These are phyloP conservation scores for Apamea monoglypha DNA, from an alignment of 2,888 invertebrate species.

Conservation along the genomic window DNA sequence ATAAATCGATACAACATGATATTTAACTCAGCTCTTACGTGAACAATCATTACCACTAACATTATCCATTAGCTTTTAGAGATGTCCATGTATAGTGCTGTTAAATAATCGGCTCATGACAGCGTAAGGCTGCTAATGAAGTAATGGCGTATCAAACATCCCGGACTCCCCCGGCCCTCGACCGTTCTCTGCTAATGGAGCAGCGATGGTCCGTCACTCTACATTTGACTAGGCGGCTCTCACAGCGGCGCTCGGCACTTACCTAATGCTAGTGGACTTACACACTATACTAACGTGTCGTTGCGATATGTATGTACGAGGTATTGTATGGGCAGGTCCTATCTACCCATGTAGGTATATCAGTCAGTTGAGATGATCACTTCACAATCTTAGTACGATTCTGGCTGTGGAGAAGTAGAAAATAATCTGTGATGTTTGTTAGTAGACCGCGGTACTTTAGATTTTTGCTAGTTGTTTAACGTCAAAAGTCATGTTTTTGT, in stretches of 20 bases:
- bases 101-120: slow-evolving; percentile 73
- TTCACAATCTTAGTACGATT: background rate
- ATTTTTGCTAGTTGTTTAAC: background rate
- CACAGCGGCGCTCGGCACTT: slow-evolving; percentile 82
- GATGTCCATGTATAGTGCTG: slow-evolving; percentile 69
- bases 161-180: slow-evolving; percentile 73
- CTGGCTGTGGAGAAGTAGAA: background rate
- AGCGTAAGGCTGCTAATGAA: slow-evolving; percentile 85
- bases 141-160: slow-evolving; percentile 88
- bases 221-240: slow-evolving; percentile 89
- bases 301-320: slow-evolving; percentile 10
- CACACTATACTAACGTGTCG: slow-evolving; percentile 65
- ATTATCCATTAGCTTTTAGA: slow-evolving; percentile 69
- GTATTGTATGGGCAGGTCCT: background rate
- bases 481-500: background rate
- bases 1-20: slow-evolving; percentile 48
- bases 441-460: background rate
- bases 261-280: slow-evolving; percentile 79
- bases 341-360: background rate
- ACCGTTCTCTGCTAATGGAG: slow-evolving; percentile 85
- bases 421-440: too few relatives aligned
- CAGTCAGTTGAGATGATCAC: background rate
- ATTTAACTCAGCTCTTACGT: slow-evolving; percentile 56
- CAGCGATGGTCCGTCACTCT: slow-evolving; percentile 88
- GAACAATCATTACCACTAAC: slow-evolving; percentile 65